Conservation (phyloP, 2,797 vertebrate species). For the Chrysocyon brachyurus region DNA sequence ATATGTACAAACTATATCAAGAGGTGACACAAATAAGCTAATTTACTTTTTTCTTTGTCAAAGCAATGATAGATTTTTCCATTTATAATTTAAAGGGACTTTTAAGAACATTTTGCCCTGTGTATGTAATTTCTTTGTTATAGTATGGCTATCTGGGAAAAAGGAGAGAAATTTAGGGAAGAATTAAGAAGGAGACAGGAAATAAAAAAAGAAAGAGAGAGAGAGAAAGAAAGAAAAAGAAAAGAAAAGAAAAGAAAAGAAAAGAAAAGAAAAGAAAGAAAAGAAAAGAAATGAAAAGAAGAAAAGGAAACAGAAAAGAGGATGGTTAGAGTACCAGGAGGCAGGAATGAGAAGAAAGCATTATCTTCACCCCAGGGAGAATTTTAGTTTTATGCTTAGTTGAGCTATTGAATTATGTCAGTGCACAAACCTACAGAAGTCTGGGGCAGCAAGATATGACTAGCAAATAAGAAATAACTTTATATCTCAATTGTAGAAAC, state of each 20-base stretch:
- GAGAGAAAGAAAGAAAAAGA: background rate
- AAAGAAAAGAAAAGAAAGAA: background rate
- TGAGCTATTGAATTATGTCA: slow-evolving; percentile 14
- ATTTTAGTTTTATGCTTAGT: slow-evolving; percentile 45
- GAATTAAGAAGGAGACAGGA: background rate
- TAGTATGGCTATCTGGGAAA: background rate
- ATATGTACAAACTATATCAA: background rate
- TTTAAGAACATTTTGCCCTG: background rate
- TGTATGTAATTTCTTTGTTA: background rate
- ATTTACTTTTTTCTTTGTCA: background rate
- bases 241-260: background rate
- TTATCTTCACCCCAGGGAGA: background rate
- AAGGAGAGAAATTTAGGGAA: background rate
- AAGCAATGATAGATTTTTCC: background rate
- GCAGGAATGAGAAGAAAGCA: background rate
- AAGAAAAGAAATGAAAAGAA: background rate
- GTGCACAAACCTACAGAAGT: background rate
- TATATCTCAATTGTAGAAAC: background rate
- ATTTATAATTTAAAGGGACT: background rate
- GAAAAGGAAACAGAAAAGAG: background rate
- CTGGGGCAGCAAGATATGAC: background rate
- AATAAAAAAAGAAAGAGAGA: background rate
- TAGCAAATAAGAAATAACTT: slow-evolving; percentile 7
- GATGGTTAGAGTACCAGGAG: background rate
- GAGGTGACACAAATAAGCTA: background rate